phyloP scores from a whole-genome alignment of 2,113 vertebrate species.

The Sebastes fasciatus region DNA sequence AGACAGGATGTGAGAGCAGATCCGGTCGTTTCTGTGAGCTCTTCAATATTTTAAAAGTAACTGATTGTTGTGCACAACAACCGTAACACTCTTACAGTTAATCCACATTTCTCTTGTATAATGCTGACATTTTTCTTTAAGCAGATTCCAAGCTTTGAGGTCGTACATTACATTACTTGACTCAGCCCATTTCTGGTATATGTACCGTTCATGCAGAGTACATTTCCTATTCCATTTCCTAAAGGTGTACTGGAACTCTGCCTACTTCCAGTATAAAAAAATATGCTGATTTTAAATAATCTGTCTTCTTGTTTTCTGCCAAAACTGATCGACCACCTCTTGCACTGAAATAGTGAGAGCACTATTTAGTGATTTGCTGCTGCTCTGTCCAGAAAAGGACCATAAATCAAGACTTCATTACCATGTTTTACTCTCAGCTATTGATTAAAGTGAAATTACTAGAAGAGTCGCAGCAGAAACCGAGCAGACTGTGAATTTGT shows the following conservation, averaged over 20 bases:
- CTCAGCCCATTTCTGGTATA: slow-evolving; percentile 13
- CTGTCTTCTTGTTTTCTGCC: not conserved
- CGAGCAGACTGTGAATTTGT: slow-evolving; percentile 6
- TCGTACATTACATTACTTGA: not conserved
- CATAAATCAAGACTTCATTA: slow-evolving; percentile 10
- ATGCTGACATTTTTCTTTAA: not conserved
- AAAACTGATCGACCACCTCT: not conserved
- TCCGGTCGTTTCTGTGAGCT: slow-evolving; percentile 16
- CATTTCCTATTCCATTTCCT: slow-evolving; percentile 19
- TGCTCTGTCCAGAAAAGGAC: not conserved
- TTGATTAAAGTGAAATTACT: slow-evolving; percentile 27
- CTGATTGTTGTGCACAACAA: not conserved
- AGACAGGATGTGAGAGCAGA: not conserved
- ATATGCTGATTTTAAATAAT: slow-evolving; percentile 14
- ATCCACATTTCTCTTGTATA: slow-evolving; percentile 28
- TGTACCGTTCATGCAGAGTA: not conserved
- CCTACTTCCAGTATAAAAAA: not conserved
- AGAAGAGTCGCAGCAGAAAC: not conserved
- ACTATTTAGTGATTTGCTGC: not conserved
- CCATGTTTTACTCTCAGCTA: slow-evolving; percentile 26
- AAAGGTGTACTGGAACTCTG: not conserved
- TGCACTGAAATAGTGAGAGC: not conserved
- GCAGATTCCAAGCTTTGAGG: slow-evolving; percentile 26
- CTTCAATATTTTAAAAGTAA: slow-evolving; percentile 20
- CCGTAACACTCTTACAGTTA: slow-evolving; percentile 7